Evolutionary conservation across 53 echinoderm and acorn worm genomes (phyloP), one percentile per base, ranked within the genome.

Genomic region (Crossaster papposus): DNA sequence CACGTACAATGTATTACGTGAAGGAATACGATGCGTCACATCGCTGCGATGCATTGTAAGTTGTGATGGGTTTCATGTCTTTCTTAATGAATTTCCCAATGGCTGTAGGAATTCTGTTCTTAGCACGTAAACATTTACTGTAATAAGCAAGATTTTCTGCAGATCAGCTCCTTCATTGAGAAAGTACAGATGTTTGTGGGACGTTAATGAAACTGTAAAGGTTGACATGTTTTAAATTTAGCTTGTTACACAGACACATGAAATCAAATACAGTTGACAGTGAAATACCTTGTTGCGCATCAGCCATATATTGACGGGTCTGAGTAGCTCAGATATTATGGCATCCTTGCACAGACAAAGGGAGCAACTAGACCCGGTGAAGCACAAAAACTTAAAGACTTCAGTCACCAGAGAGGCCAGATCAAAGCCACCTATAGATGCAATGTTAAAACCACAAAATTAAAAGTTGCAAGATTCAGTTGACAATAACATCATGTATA

Each of bases 331-430:
- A 2, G 77, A 78, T 53, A 97, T 83, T 34, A 97, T 86, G 34
- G 82, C 90, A 72, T 97, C 94, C 51, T 90, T 95, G 24, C 95
- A 94, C 68, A 97, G 89, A 64, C 94, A 95, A 14, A 86, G 77
- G 32, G 79, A 89, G 79, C 97, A 97, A 7, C 93, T 94, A 34
- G 95, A 89, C 79, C 93, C 65, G 63, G 89, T 90, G 2, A 87
- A 86, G 51, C 92, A 93, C 10, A 95, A 72, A n/a, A 91, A 88
- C 82, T 96, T 96, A 17, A 96, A 68, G 34, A 73, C 55, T 14
- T 94, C 92, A 17, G 96, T 96, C 32, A 96, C 95, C 65, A 96
- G 70, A 26, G 91, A 89, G 28, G 95, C 92, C 30, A 95, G 95
- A 70, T 91, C 94, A 37, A 79, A 89, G 10, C 76, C 89, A 81